Base-by-base conservation (phyloP, 1,140 invertebrate species). In the Dendroctonus valens region DNA sequence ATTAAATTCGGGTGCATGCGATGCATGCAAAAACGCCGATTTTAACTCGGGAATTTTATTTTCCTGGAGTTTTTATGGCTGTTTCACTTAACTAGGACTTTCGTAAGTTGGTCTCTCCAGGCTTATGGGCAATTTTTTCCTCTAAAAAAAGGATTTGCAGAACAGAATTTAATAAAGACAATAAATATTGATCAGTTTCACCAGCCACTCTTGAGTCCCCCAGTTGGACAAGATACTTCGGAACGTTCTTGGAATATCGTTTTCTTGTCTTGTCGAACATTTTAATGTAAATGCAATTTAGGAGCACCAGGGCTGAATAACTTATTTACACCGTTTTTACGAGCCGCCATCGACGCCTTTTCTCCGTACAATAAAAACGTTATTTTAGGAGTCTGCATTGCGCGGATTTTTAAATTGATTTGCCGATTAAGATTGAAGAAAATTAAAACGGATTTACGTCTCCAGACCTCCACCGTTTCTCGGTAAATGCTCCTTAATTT, bases 351-450 rank as follows among this genome's bases (percentile, higher is more conserved):
- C 52, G 52, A 54, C 38, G 52, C 38, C 15, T 7, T 54, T 54
- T 54, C 52, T 54, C 8, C 26, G 15, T 54, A 54, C 52, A 54
- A 38, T 54, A 54, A 54, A 54, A 54, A 54, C 3, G 15, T 39
- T 54, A 54, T 54, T 54, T 54, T 14, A 54, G 38, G 52, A 54
- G 40, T 54, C 52, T 54, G 52, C 52, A 54, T 38, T 54, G 52
- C 15, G 52, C 52, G 52, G 38, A 54, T 54, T 54, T 54, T 38
- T 54, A 54, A 54, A 54, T 39, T 26, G 52, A 54, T 54, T 54
- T 38, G 52, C 14, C 38, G 52, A 54, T 54, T 39, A 38, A 26
- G 52, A 54, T 40, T 54, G 7, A 38, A 40, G 52, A 39, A 14
- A 54, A 54, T 54, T 54, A 54, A 54, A 54, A 38, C 15, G 52